A percentile compares a stretch with the other conserved stretches of the same genome.
Evolutionary conservation across 1,140 invertebrate genomes (phyloP).

Genomic region (Drosophila punjabiensis): DNA sequence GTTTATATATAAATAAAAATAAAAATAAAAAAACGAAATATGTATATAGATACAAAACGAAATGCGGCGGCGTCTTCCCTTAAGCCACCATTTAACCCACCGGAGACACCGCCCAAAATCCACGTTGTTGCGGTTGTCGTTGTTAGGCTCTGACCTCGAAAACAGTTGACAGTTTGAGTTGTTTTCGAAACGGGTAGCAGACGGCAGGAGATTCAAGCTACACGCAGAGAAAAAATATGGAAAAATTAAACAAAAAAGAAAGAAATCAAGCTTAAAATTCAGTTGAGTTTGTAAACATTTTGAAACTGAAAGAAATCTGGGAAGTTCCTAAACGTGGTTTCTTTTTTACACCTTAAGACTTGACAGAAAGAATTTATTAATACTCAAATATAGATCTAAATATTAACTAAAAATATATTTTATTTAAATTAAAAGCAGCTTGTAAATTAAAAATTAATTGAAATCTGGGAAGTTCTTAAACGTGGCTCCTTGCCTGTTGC

Average conservation of each 20-base stretch:
- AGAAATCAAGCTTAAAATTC: not conserved
- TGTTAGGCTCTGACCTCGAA: constrained; percentile 82
- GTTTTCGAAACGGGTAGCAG: constrained; percentile 59
- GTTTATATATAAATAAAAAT: not conserved
- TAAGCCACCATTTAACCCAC: constrained; percentile 1
- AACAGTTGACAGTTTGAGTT: constrained; percentile 77
- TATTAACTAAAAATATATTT: too few species aligned
- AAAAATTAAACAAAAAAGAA: not conserved
- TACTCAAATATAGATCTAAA: too few species aligned
- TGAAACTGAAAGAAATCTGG: too few species aligned
- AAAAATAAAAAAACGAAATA: not conserved
- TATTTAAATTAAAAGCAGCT: too few species aligned
- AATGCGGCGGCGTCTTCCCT: constrained; percentile 4
- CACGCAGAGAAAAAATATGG: not conserved
- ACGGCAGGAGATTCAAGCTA: constrained; percentile 14
- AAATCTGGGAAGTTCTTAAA: too few species aligned
- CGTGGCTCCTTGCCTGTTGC: too few species aligned
- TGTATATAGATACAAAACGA: not conserved
- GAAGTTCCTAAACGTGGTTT: too few species aligned
- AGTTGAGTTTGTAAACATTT: not conserved
- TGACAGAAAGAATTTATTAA: too few species aligned
- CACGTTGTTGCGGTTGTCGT: constrained; percentile 41
- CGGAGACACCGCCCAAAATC: constrained; percentile 7
- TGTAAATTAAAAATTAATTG: too few species aligned
- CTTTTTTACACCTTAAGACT: too few species aligned